Conservation (phyloP, 2,888 invertebrate species). For the Chydorus sphaericus region DNA sequence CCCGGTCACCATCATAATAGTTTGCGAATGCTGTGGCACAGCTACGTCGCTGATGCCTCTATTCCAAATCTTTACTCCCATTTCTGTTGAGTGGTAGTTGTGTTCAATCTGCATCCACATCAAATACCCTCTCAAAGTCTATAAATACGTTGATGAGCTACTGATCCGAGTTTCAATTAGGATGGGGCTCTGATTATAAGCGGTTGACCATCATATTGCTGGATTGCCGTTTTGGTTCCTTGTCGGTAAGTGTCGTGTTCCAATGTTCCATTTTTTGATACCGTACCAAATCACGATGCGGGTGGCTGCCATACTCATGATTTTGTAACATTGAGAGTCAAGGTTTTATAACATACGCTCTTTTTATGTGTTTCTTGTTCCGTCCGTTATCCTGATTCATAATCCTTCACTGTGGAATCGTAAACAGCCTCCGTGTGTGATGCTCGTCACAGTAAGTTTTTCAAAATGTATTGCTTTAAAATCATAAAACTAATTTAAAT, state of each 20-base stretch:
- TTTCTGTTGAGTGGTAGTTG: no score
- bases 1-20: neutral
- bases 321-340: no score
- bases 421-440: neutral
- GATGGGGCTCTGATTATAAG: neutral
- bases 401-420: neutral
- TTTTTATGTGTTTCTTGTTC: neutral
- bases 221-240: neutral
- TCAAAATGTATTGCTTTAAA: neutral
- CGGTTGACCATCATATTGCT: neutral
- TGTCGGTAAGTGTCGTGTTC: slow-evolving; percentile 2
- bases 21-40: no score
- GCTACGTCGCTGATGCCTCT: no score
- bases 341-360: no score
- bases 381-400: neutral
- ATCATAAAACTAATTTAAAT: no score
- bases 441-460: slow-evolving; percentile 1
- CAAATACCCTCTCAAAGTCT: no score
- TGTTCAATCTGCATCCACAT: no score
- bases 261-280: no score
- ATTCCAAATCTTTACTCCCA: no score
- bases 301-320: no score
- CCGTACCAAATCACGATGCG: no score
- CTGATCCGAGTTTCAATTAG: slow-evolving; percentile 1
- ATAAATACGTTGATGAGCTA: slow-evolving; percentile 4